Conservation (phyloP, 1,140 invertebrate species). For the Drosophila mauritiana region DNA sequence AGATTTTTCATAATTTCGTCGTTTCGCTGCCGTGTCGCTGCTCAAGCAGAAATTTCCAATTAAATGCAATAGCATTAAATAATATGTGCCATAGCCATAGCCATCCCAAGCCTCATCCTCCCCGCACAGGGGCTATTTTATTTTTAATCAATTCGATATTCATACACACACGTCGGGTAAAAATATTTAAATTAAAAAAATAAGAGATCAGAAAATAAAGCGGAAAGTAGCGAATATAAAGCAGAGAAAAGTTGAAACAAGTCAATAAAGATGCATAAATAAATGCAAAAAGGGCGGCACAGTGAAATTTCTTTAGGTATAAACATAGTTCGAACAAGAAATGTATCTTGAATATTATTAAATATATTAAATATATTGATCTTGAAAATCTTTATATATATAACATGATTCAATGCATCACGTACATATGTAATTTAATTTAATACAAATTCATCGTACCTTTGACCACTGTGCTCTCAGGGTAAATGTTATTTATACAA, state of each 20-base stretch:
- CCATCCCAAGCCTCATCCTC: slow-evolving; percentile 1
- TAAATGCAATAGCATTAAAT: slow-evolving; percentile 66
- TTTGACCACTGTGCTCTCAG: slow-evolving; percentile 10
- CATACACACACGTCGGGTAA: slow-evolving; percentile 21
- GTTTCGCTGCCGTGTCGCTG: slow-evolving; percentile 44
- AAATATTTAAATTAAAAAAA: slow-evolving; percentile 51
- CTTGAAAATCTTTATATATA: no score
- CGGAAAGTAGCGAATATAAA: slow-evolving; percentile 12
- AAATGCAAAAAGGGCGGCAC: slow-evolving; percentile 23
- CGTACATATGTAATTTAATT: not conserved
- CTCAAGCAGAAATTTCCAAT: slow-evolving; percentile 68
- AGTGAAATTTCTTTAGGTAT: not conserved
- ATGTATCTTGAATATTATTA: no score
- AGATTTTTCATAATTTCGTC: slow-evolving; percentile 65
- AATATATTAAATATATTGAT: no score
- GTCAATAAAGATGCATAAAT: slow-evolving; percentile 45
- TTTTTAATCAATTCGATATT: slow-evolving; percentile 62
- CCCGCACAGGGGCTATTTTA: slow-evolving; percentile 25
- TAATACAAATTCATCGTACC: not conserved
- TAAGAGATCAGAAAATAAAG: slow-evolving; percentile 8
- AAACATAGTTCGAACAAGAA: no score
- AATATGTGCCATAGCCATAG: slow-evolving; percentile 36
- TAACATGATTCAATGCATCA: no score
- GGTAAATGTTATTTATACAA: slow-evolving; percentile 10
- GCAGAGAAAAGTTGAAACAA: slow-evolving; percentile 28